phyloP scores from a whole-genome alignment of 1,140 invertebrate genomes.

The Drosophila mayri region DNA sequence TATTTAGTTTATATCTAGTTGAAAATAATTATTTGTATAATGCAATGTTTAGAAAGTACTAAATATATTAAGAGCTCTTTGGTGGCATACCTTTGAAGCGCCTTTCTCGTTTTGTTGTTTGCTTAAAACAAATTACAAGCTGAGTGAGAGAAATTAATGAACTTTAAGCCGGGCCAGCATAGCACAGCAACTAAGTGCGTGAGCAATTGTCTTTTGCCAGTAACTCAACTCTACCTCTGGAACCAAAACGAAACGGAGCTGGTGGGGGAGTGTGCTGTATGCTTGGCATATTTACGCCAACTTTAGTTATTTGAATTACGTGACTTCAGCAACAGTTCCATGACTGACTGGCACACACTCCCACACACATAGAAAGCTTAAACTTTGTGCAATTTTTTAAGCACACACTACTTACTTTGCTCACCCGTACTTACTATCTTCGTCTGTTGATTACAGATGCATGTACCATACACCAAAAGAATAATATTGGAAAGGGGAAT shows the following conservation, averaged over 20 bases:
- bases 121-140: conserved; percentile 29
- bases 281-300: conserved; percentile 80
- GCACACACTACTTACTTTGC: conserved; percentile 66
- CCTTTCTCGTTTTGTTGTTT: conserved; percentile 31
- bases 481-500: conserved; percentile 33
- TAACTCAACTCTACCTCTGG: conserved; percentile 44
- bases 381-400: conserved; percentile 67
- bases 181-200: conserved; percentile 49
- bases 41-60: background rate
- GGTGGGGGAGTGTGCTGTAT: conserved; percentile 31
- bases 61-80: background rate
- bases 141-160: conserved; percentile 43
- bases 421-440: conserved; percentile 57
- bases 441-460: conserved; percentile 77
- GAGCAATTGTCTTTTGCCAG: conserved; percentile 68
- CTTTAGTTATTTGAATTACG: conserved; percentile 83
- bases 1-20: background rate
- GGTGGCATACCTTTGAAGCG: background rate
- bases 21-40: background rate
- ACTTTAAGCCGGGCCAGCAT: conserved; percentile 32
- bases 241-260: background rate
- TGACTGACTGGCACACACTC: conserved; percentile 62
- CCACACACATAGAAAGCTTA: conserved; percentile 29
- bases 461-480: conserved; percentile 58
- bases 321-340: conserved; percentile 82